Evolutionary conservation across 2,797 vertebrate species (phyloP).

Genomic region (Thaleichthys pacificus): DNA sequence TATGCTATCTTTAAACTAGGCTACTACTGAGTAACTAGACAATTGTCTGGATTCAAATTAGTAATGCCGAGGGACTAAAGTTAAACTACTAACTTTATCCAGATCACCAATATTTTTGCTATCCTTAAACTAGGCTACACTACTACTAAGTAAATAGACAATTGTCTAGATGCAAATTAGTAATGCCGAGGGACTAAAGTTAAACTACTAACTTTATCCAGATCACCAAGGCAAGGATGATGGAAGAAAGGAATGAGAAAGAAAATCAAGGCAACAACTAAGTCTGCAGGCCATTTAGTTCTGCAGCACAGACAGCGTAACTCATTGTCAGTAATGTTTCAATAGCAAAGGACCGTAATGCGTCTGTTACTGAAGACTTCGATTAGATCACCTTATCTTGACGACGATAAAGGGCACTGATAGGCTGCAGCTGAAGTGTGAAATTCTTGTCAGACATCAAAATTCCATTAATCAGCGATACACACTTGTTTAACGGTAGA

Average conservation of each 20-base stretch:
- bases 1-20: background rate
- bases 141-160: too few species aligned
- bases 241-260: background rate
- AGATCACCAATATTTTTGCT: background rate
- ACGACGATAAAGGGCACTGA: background rate
- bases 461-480: background rate
- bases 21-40: too few species aligned
- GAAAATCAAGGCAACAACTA: background rate
- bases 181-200: background rate
- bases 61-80: background rate
- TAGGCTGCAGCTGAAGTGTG: background rate
- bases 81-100: background rate
- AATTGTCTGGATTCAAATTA: too few species aligned
- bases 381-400: background rate
- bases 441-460: background rate
- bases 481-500: background rate
- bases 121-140: background rate
- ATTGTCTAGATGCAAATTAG: too few species aligned
- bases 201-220: background rate
- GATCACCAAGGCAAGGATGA: background rate
- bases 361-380: background rate
- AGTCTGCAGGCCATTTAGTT: background rate
- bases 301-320: background rate
- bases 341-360: background rate
- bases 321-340: background rate